Conservation (phyloP, 1,140 invertebrate genomes). For the Caenorhabditis briggsae region DNA sequence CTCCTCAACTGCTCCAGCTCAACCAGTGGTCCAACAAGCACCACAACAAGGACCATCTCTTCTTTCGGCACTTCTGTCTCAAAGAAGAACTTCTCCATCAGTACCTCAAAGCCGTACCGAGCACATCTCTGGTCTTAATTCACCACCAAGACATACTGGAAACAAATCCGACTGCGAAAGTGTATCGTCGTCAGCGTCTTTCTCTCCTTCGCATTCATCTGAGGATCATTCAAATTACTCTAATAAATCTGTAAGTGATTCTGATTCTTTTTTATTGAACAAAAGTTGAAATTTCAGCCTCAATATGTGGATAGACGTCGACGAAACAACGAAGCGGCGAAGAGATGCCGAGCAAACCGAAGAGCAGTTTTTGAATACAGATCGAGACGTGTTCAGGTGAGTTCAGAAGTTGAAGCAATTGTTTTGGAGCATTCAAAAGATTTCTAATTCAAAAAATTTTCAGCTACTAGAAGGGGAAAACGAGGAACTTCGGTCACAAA, state of each 20-base stretch:
- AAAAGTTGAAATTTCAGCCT: constrained; percentile 28
- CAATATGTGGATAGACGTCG: constrained; percentile 76
- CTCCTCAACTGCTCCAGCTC: background rate
- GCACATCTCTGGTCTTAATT: constrained; percentile 68
- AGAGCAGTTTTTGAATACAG: constrained; percentile 77
- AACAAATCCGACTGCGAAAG: constrained; percentile 57
- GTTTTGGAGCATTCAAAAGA: background rate
- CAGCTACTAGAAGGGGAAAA: constrained; percentile 73
- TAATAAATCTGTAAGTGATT: constrained; percentile 40
- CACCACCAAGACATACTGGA: constrained; percentile 50
- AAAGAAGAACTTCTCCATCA: constrained; percentile 67
- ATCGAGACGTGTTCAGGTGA: constrained; percentile 57
- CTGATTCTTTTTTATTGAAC: background rate
- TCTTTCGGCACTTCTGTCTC: constrained; percentile 67
- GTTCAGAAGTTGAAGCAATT: background rate
- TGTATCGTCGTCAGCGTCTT: constrained; percentile 65
- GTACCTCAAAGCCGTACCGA: constrained; percentile 76
- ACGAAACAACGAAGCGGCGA: constrained; percentile 76
- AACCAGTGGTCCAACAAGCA: constrained; percentile 24
- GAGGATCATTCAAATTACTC: constrained; percentile 56
- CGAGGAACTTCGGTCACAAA: constrained; percentile 71
- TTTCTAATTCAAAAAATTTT: constrained; percentile 64
- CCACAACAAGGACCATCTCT: constrained; percentile 61
- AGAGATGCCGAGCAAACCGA: constrained; percentile 75
- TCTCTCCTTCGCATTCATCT: constrained; percentile 59